Base-by-base conservation (phyloP, 2,113 vertebrate genomes). In the Pandion haliaetus region DNA sequence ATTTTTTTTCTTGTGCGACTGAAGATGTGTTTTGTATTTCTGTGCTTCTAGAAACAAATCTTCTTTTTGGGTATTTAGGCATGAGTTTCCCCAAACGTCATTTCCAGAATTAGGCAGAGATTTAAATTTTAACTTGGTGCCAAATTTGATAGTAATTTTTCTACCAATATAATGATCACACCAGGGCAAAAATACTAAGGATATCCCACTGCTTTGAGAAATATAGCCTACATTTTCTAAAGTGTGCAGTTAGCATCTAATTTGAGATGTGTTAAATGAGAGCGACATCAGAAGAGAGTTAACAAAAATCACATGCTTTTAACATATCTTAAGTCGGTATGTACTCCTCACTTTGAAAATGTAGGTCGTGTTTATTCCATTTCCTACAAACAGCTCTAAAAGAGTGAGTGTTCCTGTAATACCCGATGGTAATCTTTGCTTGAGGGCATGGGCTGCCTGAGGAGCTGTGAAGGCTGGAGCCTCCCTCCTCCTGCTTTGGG, bases 281-380 rank as follows among this genome's bases (percentile, higher is more conserved):
- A 81, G 55, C 1, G 12, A 84, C 78, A 79, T 70, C 73, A 92
- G 86, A 78, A 77, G 17, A 58, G 47, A 61, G 40, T 69, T 91
- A 91, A 88, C 61, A 72, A 44, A 91, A 61, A 29, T 10, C 80
- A 49, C 4, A 23, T 36, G 49, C 57, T 80, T 93, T 93, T 95
- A 80, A 42, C 65, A 72, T 10, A 82, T 71, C 73, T 87, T 34
- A 73, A 82, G 50, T 85, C 17, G 2, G 18, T 62, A 50, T 45
- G 82, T 45, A 6, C 44, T 49, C 61, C 76, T 92, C 38, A 17
- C 79, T 91, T 62, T 62, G 69, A 25, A 65, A 93, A 92, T 73
- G 58, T 90, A 93, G 96, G 88, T 93, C 82, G 49, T 63, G 79
- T 95, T 93, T 86, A 44, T 86, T 88, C 14, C 36, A 12, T 66